phyloP scores from a whole-genome alignment of 1,140 invertebrate species.

The Fopius arisanus region DNA sequence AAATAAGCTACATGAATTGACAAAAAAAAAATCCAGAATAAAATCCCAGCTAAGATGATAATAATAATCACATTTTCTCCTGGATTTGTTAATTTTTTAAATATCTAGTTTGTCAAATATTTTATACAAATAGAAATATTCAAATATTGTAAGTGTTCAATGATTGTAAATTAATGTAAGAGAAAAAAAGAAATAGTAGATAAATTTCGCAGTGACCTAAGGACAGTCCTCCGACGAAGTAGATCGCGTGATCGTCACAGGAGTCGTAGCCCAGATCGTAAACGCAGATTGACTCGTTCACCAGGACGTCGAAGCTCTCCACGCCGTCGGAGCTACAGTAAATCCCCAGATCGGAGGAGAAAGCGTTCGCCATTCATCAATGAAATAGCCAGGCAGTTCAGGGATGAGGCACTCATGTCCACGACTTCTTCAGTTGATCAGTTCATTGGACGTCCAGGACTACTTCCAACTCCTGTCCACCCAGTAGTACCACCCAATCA shows the following conservation, averaged over 20 bases:
- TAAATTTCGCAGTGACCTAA: conserved; percentile 48
- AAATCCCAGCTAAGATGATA: too few relatives aligned
- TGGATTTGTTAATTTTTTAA: too few relatives aligned
- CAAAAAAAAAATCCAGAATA: neutral
- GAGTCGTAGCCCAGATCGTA: conserved; percentile 54
- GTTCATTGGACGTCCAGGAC: conserved; percentile 25
- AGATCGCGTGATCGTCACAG: conserved; percentile 54
- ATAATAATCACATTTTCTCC: too few relatives aligned
- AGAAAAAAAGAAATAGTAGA: conserved; percentile 34
- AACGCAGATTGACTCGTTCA: conserved; percentile 47
- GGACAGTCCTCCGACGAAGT: conserved; percentile 51
- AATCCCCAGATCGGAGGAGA: conserved; percentile 52
- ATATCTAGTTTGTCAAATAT: too few relatives aligned
- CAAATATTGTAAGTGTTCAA: neutral
- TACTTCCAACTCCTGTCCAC: conserved; percentile 21
- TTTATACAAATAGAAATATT: too few relatives aligned
- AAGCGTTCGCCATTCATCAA: conserved; percentile 61
- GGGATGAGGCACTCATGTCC: conserved; percentile 41
- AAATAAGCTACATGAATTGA: conserved; percentile 19
- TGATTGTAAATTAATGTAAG: neutral
- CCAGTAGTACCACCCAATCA: conserved; percentile 20
- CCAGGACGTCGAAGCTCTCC: conserved; percentile 29
- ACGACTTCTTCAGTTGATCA: conserved; percentile 21
- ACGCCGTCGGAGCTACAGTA: conserved; percentile 47
- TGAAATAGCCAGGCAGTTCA: conserved; percentile 54